Base-by-base conservation (phyloP, 2,888 invertebrate species). In the Nematopogon swammerdamellus region DNA sequence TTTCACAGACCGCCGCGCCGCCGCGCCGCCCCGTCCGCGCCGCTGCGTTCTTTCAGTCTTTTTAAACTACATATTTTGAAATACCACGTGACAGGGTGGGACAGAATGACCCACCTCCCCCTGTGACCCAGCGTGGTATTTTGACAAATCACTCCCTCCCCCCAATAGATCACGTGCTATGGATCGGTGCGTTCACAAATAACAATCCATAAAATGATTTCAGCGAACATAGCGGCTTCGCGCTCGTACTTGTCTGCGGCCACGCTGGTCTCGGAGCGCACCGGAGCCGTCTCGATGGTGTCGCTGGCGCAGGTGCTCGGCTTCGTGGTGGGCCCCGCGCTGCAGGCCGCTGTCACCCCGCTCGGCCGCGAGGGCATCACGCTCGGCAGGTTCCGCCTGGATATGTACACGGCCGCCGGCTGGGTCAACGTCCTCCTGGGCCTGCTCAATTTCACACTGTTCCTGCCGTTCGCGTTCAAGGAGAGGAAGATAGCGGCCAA, bases 351-450 rank as follows among this genome's bases (percentile, higher is more conserved):
- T 2, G 89, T 91, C 0, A 90, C 92, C 14, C 91, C 90, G 3
- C 71, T 93, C 30, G 92, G 92, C 1, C 81, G 85, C 46, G 73
- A 85, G 17, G 90, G 89, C 1, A 68, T 76, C 49, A 63, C 68
- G 53, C 64, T 82, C n/a, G 63, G 67, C 51, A 71, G 83, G 8
- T 63, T 91, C 45, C 82, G 85, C 45, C 72, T 93, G 45, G 89
- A 93, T 68, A 93, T 94, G 93, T 94, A 89, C 73, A 92, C 93
- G 1, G 90, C 91, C 10, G 83, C 89, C 2, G 92, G 91, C 4
- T 92, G 92, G 92, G 85, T 91, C 59, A 92, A 92, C 67, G 91
- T 89, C 2, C 54, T 87, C 19, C 80, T 93, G 60, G 89, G 91
- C 14, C 58, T 88, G 6, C 51, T 87, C 45, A 93, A 92, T 72